A percentile compares a stretch with the other conserved stretches of the same genome.
These are phyloP conservation scores for Choreutis nemorana DNA, from an alignment of 2,888 invertebrate genomes.

Conservation along the genomic window DNA sequence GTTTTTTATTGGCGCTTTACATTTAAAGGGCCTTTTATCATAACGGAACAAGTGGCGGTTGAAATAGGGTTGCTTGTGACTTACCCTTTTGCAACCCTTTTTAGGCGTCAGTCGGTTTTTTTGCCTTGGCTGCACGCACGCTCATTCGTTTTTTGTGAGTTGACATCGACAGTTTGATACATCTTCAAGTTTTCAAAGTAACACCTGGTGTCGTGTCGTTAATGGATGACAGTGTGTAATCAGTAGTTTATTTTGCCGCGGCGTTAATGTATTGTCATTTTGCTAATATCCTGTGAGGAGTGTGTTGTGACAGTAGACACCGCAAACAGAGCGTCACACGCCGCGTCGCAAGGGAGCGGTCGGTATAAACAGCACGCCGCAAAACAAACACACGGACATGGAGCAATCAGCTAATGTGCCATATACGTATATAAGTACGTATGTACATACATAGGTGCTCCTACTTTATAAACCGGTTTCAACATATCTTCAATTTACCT, in stretches of 20 bases:
- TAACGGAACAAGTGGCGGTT: conserved; percentile 18
- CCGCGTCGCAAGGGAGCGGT: conserved; percentile 3
- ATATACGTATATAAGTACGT: too few species aligned
- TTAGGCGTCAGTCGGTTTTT: conserved; percentile 48
- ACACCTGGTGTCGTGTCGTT: conserved; percentile 5
- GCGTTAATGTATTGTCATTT: background rate
- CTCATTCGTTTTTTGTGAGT: conserved; percentile 30
- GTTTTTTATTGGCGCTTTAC: conserved; percentile 57
- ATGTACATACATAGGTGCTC: too few species aligned
- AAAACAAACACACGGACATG: conserved; percentile 1
- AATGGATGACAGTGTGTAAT: background rate
- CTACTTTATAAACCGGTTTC: too few species aligned
- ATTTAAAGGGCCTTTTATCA: conserved; percentile 32
- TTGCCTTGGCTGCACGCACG: conserved; percentile 38
- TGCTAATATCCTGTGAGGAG: too few species aligned
- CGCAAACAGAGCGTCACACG: conserved; percentile 4
- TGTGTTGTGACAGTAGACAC: conserved; percentile 9
- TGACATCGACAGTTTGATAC: conserved; percentile 9
- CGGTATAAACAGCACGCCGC: conserved; percentile 11
- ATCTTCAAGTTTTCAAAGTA: conserved; percentile 5
- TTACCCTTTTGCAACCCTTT: conserved; percentile 54
- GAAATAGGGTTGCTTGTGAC: conserved; percentile 22
- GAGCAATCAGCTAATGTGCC: conserved; percentile 16
- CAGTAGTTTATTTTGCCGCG: conserved; percentile 2
- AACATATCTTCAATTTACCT: too few species aligned